A percentile compares a stretch with the other conserved stretches of the same genome.
phyloP scores from a whole-genome alignment of 2,888 invertebrate species.

The Lordiphosa andalusiaca region DNA sequence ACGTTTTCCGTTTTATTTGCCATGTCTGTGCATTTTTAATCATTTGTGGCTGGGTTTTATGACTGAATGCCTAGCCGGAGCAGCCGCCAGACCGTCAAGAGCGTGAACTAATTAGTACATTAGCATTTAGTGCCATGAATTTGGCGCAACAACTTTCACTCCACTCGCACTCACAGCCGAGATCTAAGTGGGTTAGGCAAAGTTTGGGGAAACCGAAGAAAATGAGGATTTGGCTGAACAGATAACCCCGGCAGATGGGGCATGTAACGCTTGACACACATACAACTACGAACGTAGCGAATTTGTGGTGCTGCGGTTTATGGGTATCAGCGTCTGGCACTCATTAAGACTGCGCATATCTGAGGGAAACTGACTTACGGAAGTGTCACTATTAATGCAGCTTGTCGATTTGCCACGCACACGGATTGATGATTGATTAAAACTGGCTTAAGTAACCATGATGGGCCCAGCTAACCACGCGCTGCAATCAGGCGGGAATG shows the following conservation, averaged over 20 bases:
- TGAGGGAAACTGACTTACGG: slow-evolving; percentile 28
- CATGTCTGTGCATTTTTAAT: slow-evolving; percentile 65
- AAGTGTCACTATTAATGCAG: slow-evolving; percentile 33
- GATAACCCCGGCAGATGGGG: slow-evolving; percentile 9
- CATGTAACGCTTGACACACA: slow-evolving; percentile 35
- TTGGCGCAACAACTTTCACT: slow-evolving; percentile 43
- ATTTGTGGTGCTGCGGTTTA: slow-evolving; percentile 21
- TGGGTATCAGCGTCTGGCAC: slow-evolving; percentile 29
- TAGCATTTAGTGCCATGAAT: slow-evolving; percentile 42
- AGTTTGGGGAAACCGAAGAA: slow-evolving; percentile 16
- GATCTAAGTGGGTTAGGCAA: slow-evolving; percentile 44
- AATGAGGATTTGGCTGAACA: neutral
- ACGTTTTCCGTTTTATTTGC: slow-evolving; percentile 32
- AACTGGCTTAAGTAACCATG: slow-evolving; percentile 50
- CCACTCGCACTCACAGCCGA: slow-evolving; percentile 9
- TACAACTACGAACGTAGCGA: slow-evolving; percentile 13
- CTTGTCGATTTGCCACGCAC: slow-evolving; percentile 41
- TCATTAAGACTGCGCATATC: slow-evolving; percentile 42
- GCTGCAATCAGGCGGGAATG: slow-evolving; percentile 36
- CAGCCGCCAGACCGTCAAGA: slow-evolving; percentile 31
- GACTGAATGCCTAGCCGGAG: slow-evolving; percentile 23
- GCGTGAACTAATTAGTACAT: slow-evolving; percentile 63
- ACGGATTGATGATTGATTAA: slow-evolving; percentile 49
- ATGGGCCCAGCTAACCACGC: slow-evolving; percentile 37
- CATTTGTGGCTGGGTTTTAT: slow-evolving; percentile 27